phyloP scores from a whole-genome alignment of 2,113 vertebrate genomes.

The Elachura formosa region DNA sequence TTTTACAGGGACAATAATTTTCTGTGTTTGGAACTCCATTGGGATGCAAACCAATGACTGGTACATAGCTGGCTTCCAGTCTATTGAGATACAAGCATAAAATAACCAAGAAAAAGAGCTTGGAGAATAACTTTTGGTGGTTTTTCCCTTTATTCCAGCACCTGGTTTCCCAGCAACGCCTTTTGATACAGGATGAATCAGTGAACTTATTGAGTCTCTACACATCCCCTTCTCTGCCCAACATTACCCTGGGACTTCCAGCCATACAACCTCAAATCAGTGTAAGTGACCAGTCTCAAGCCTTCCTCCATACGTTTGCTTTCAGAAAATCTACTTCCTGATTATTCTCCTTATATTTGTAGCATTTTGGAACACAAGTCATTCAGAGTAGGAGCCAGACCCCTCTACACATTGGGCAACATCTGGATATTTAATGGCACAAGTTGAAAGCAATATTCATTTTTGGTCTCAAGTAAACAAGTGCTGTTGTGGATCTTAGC shows the following conservation, averaged over 20 bases:
- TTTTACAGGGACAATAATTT: background rate
- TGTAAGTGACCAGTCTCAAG: constrained; percentile 76
- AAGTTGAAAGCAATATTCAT: background rate
- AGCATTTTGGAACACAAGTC: background rate
- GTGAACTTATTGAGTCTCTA: constrained; percentile 92
- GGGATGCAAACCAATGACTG: background rate
- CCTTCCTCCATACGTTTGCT: background rate
- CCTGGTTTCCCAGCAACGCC: constrained; percentile 87
- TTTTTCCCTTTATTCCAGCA: constrained; percentile 73
- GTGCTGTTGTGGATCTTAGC: background rate
- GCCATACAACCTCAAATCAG: constrained; percentile 82
- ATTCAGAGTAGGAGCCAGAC: background rate
- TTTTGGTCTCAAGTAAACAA: background rate
- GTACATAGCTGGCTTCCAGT: background rate
- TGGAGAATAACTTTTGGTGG: background rate
- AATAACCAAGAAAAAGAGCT: background rate
- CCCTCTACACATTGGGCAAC: background rate
- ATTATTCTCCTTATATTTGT: background rate
- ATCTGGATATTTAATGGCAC: background rate
- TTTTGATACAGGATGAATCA: constrained; percentile 88
- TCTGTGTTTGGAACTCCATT: background rate
- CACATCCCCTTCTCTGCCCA: constrained; percentile 94
- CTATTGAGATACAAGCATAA: background rate
- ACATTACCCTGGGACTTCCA: constrained; percentile 92
- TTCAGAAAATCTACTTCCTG: background rate